Evolutionary conservation across 2,888 invertebrate species (phyloP), one percentile per base, ranked within the genome.

Genomic region (Caenorhabditis imperialis): DNA sequence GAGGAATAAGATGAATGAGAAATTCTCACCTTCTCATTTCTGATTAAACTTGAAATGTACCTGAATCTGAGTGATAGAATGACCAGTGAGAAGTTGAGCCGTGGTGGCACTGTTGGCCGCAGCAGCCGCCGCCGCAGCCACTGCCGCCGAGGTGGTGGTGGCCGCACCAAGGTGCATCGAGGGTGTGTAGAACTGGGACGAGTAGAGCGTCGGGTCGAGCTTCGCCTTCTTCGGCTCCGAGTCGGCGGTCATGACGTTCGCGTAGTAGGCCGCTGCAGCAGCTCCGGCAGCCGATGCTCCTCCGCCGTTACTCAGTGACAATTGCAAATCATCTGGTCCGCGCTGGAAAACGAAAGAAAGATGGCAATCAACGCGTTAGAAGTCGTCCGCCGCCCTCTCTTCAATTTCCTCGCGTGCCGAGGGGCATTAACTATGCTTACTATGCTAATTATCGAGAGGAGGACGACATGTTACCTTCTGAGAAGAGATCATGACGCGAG

Each of bases 181-280:
- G 16, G 63, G 51, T n/a, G 58, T 58, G 51, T 75, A 75, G 57
- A 65, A 69, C 48, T 77, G 78, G 18, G 65, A 65, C 14, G 67
- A 67, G 63, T 75, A 71, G n/a, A 75, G 69, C 16, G 75, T 47
- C 33, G 78, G 78, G 48, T 81, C 81, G 40, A 81, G 47, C 30
- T 62, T 57, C 12, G 83, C 85, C 79, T 86, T 86, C 62, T 86
- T 85, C 23, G 85, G 81, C 45, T 85, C 86, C 37, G 81, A 80
- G 48, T 83, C 85, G 22, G 84, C 81, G 22, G 84, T 84, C 83
- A 85, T 84, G 30, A 78, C 71, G 53, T 57, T 69, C 27, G 70
- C 47, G 45, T 55, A 75, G 69, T 47, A 62, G 35, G 73, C 63
- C 14, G 71, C 70, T 37, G 65, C 48, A n/a, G 69, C 65, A 20